phyloP scores from a whole-genome alignment of 2,888 invertebrate species.

The Heliconius erato region DNA sequence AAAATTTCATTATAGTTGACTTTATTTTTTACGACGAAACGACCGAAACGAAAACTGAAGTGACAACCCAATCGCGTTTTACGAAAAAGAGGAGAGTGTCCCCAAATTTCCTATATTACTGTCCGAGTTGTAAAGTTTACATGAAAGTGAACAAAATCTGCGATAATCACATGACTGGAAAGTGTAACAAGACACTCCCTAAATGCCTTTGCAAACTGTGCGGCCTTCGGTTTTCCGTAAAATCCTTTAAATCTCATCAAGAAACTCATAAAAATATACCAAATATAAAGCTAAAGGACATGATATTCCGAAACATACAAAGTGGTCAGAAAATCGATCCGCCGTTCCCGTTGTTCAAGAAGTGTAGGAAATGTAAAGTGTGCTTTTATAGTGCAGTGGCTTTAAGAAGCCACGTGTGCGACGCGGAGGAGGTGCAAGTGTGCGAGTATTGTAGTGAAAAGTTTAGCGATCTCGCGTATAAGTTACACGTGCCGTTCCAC shows the following conservation, averaged over 20 bases:
- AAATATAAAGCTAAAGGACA: conserved; percentile 55
- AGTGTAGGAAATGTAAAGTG: conserved; percentile 60
- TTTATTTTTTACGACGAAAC: conserved; percentile 26
- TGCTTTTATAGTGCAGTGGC: conserved; percentile 51
- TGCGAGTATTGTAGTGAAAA: conserved; percentile 44
- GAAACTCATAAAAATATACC: conserved; percentile 46
- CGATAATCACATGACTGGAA: conserved; percentile 32
- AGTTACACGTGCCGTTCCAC: conserved; percentile 61
- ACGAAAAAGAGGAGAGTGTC: neutral
- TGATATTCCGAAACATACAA: conserved; percentile 53
- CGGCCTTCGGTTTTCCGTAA: conserved; percentile 55
- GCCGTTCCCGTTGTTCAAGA: conserved; percentile 53
- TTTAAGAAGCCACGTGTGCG: conserved; percentile 39
- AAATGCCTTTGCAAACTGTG: conserved; percentile 59
- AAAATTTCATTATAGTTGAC: conserved; percentile 39
- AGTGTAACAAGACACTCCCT: neutral
- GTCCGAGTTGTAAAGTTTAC: conserved; percentile 51
- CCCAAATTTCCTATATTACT: conserved; percentile 43
- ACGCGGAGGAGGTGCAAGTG: conserved; percentile 36
- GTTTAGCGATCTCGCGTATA: conserved; percentile 56
- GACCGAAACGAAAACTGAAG: neutral
- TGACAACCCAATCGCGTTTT: neutral
- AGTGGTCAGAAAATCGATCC: conserved; percentile 53
- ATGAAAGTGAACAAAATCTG: conserved; percentile 45
- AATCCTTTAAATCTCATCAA: conserved; percentile 44